These are phyloP conservation scores for Pempheris klunzingeri DNA, from an alignment of 2,797 vertebrate genomes.

Conservation along the genomic window DNA sequence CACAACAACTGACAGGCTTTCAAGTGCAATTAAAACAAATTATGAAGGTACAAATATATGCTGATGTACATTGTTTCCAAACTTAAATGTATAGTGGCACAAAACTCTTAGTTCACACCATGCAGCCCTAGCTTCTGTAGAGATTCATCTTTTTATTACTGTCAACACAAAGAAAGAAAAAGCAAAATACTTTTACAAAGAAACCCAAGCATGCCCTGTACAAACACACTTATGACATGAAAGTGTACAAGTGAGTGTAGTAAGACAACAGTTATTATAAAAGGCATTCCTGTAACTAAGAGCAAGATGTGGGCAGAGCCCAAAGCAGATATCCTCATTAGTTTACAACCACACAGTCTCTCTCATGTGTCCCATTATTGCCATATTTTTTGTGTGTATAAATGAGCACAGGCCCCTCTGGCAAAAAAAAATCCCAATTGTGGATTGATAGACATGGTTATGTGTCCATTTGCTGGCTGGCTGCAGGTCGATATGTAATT, in stretches of 20 bases:
- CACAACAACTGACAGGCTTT: not conserved
- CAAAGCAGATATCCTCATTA: slow-evolving; percentile 13
- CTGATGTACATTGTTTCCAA: not conserved
- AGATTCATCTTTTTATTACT: not conserved
- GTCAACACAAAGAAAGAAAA: not conserved
- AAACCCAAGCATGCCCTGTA: not conserved
- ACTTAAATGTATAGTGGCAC: not conserved
- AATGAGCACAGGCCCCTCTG: slow-evolving; percentile 45
- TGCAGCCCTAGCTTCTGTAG: too few relatives aligned
- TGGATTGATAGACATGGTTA: slow-evolving; percentile 55
- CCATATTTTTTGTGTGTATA: slow-evolving; percentile 23
- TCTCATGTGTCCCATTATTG: slow-evolving; percentile 3
- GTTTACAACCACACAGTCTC: slow-evolving; percentile 5
- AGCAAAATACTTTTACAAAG: not conserved
- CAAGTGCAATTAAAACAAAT: not conserved
- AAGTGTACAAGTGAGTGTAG: not conserved
- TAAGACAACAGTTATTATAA: not conserved
- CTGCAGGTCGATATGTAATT: slow-evolving; percentile 72
- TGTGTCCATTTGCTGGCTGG: slow-evolving; percentile 41
- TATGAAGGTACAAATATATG: not conserved
- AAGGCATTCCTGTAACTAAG: too few relatives aligned
- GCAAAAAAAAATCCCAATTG: slow-evolving; percentile 34
- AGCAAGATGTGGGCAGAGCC: too few relatives aligned
- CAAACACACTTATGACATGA: not conserved
- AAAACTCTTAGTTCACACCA: too few relatives aligned